phyloP scores from a whole-genome alignment of 2,888 invertebrate genomes.

The Allygus modestus region DNA sequence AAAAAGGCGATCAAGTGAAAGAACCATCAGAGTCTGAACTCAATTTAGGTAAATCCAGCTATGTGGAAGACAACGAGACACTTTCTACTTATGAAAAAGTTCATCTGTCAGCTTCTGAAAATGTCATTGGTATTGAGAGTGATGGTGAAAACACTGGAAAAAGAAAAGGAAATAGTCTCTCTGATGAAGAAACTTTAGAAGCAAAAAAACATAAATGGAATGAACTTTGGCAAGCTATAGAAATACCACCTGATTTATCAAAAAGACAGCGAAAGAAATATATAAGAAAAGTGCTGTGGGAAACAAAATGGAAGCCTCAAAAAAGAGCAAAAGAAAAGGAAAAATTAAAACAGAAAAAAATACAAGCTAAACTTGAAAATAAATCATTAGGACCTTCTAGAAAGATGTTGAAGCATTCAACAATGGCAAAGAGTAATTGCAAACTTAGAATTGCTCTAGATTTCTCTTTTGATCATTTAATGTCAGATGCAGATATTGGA shows the following conservation, averaged over 20 bases:
- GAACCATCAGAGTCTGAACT: background rate
- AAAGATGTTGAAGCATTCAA: conserved; percentile 86
- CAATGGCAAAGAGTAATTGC: conserved; percentile 82
- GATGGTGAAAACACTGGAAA: conserved; percentile 5
- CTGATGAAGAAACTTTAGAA: conserved; percentile 23
- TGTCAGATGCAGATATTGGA: conserved; percentile 86
- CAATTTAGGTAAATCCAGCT: background rate
- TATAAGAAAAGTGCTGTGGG: conserved; percentile 85
- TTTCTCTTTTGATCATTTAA: conserved; percentile 93
- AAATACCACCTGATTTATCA: conserved; percentile 63
- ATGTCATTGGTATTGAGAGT: background rate
- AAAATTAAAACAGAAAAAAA: conserved; percentile 83
- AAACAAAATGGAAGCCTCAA: conserved; percentile 80
- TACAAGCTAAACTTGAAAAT: conserved; percentile 84
- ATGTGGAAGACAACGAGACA: background rate
- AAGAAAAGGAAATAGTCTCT: conserved; percentile 17
- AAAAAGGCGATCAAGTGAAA: background rate
- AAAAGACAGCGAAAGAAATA: conserved; percentile 84
- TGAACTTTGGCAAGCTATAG: conserved; percentile 47
- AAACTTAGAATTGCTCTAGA: conserved; percentile 89
- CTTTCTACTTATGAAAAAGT: background rate
- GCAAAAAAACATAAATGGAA: conserved; percentile 39
- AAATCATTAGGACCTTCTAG: conserved; percentile 86
- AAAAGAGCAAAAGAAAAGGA: conserved; percentile 85
- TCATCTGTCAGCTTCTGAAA: background rate